Evolutionary conservation across 2,888 invertebrate genomes (phyloP), one percentile per base, ranked within the genome.

Genomic region (Silvanus unidentatus): DNA sequence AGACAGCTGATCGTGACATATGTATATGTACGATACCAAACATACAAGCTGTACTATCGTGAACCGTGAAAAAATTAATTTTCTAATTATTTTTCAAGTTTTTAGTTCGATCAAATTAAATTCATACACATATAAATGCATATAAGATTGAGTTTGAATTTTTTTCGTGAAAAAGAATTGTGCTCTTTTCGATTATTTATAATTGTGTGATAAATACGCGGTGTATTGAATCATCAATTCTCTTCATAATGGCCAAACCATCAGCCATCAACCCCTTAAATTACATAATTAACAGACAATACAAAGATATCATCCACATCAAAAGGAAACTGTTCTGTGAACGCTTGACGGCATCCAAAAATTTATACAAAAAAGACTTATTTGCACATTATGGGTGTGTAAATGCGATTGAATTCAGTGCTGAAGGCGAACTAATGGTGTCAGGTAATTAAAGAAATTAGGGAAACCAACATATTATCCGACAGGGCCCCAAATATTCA

Each of bases 301-400:
- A 77, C 59, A 79, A 80, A 56, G 73, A 78, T 52, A 69, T 75
- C 58, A 64, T 76, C 47, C 70, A 77, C 66, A 73, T 82, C 51
- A 80, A 78, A 67, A 76, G 79, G 45, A 75, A 76, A 50, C 73
- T 84, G 53, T 79, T 82, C 46, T 70, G 70, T 53, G 72, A 75
- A 49, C 80, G 88, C 50, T 74, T 88, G 50, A 74, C 76, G 44
- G 75, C 75, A 47, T 86, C 88, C 5, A 81, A 80, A 66, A 87
- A 84, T 74, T 77, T 94, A 34, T 92, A 82, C 71, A 81, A 85
- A 59, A 86, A 86, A 63, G 89, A 95, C 74, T 78, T 95, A 45
- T 77, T 84, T 55, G 88, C 89, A 54, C 95, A 95, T 77, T 95
- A 84, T 77, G 95, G 95, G 64, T 96, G 95, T 79, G 92, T 96